phyloP scores from a whole-genome alignment of 2,888 invertebrate genomes.

The Lissonota sp. region DNA sequence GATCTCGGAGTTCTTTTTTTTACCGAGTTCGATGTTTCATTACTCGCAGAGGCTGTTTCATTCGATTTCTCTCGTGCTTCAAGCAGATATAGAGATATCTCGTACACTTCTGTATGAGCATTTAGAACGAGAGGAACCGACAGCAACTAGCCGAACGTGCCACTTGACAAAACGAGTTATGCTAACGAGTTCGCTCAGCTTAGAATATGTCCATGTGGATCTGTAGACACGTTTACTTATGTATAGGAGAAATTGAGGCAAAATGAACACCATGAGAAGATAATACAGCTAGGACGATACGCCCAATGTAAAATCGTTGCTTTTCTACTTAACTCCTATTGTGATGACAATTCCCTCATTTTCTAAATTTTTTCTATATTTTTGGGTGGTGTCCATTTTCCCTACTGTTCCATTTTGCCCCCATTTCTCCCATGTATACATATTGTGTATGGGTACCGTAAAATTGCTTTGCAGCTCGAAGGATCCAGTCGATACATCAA shows the following conservation, averaged over 20 bases:
- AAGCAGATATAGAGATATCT: conserved; percentile 1
- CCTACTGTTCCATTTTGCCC: no score
- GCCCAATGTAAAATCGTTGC: no score
- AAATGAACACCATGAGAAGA: no score
- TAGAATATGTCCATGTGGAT: conserved; percentile 41
- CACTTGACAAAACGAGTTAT: conserved; percentile 66
- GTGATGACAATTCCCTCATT: no score
- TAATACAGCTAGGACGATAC: no score
- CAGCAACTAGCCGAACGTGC: conserved; percentile 53
- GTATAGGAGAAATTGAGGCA: background rate
- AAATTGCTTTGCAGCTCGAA: conserved; percentile 55
- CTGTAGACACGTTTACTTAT: conserved; percentile 5
- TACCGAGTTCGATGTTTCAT: conserved; percentile 40
- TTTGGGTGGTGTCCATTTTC: no score
- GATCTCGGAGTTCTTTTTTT: conserved; percentile 36
- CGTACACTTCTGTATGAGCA: conserved; percentile 54
- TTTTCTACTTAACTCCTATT: no score
- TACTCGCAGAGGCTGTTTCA: conserved; percentile 30
- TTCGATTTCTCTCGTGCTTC: conserved; percentile 22
- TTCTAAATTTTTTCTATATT: no score
- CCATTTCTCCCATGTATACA: background rate
- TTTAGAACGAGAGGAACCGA: conserved; percentile 54
- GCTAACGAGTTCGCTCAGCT: conserved; percentile 63
- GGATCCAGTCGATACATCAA: conserved; percentile 64
- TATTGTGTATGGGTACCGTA: conserved; percentile 22